Evolutionary conservation across 2,797 vertebrate species (phyloP).

Genomic region (Peromyscus eremicus): DNA sequence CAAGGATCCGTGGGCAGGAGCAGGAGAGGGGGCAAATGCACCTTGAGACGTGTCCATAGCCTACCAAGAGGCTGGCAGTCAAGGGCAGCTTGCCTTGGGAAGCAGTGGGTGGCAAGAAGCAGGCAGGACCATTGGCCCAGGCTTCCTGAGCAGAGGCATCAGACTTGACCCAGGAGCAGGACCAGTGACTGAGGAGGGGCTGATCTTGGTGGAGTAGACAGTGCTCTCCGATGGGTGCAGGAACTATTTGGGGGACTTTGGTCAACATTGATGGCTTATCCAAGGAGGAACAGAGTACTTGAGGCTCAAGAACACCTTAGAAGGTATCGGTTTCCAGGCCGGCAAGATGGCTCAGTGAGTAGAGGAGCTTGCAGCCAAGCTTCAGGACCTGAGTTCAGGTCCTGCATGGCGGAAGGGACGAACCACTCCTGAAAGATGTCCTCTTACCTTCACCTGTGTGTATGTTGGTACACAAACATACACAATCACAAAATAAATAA

Average conservation of each 20-base stretch:
- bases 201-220: background rate
- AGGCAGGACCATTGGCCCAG: background rate
- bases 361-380: background rate
- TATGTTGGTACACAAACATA: background rate
- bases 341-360: background rate
- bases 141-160: background rate
- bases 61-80: background rate
- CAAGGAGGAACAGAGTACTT: background rate
- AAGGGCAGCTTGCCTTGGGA: background rate
- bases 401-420: background rate
- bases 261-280: background rate
- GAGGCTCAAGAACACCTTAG: background rate
- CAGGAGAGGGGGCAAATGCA: background rate
- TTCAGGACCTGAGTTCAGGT: background rate
- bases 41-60: background rate
- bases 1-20: background rate
- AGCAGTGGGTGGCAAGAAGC: accelerated
- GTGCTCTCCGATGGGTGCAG: background rate
- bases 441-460: background rate
- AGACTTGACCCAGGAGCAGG: background rate
- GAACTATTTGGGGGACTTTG: background rate
- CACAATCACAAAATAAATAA: background rate
- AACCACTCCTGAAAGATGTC: background rate
- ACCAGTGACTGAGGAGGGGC: background rate
- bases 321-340: background rate